Evolutionary conservation across 1,140 invertebrate genomes (phyloP), one percentile per base, ranked within the genome.

Genomic region (Ceratina australensis): DNA sequence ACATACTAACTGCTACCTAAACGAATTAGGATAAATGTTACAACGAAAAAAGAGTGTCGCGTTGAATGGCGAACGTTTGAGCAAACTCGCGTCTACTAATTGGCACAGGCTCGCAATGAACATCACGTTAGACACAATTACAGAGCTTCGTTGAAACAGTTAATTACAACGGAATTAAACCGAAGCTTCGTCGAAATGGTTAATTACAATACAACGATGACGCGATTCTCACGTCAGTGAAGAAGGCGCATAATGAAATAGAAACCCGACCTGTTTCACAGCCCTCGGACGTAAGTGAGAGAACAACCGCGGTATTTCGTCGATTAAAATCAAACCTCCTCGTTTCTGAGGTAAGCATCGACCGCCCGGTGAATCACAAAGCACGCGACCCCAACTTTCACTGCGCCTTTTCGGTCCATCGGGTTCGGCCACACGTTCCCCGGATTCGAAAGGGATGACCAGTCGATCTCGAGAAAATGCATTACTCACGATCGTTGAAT

Each of bases 201-300:
- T 79, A 68, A 76, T 79, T 49, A 54, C 54, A 1, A 26, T 22
- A 33, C 47, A 61, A 67, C n/a, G 33, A 28, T 22, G 22, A 68
- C 20, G 64, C 22, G 57, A 81, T 76, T 80, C 78, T 75, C 59
- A 47, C 42, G 18, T 24, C 8, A 7, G 26, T 13, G 28, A 73
- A 15, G 47, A 22, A 8, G 20, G 5, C 13, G 22, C 20, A 63
- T 60, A 80, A 77, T 65, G 66, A 71, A 80, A 77, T 52, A 71
- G 66, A 65, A 71, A 65, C 47, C 59, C 74, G 78, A 71, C 73
- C 78, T 52, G 66, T 65, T 80, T 80, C 78, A 49, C 78, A 80
- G 24, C 24, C 15, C 1, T 8, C 52, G 26, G 59, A 33, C 49
- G 33, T 42, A 56, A 49, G 42, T 26, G 22, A 49, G 22, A 49